Evolutionary conservation across 2,113 vertebrate genomes (phyloP), one percentile per base, ranked within the genome.

Genomic region (Archilochus colubris): DNA sequence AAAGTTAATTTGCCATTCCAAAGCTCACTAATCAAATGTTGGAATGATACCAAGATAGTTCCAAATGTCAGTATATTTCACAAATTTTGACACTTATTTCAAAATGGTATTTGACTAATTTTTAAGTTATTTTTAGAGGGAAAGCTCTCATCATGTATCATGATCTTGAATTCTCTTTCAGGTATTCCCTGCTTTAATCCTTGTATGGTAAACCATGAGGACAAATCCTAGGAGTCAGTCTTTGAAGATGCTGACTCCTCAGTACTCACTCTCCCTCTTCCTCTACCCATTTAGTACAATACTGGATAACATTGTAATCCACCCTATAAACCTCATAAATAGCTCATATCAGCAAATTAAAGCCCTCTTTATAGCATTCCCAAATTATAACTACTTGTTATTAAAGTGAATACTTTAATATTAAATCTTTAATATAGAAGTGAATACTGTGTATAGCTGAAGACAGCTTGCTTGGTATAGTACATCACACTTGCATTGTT

Each of bases 81-180:
- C 17, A 91, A 76, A 64, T 64, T 86, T 67, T 87, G 33, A 57
- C 46, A 77, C 79, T 87, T 67, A 89, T 78, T 92, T 94, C 54
- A 68, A 91, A 89, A 89, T 25, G 14, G 7, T 22, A 38, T n/a
- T 89, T 79, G 66, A 72, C 36, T 78, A 1, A 68, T 75, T 86
- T 89, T 78, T 30, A 64, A 40, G 8, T 23, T 84, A 28, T 72
- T 84, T 95, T 95, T 68, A 84, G 78, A 68, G 16, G 7, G 13
- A 62, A 88, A 55, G 12, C 43, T 84, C 31, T 81, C 28, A 51
- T 67, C 6, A 43, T 17, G 7, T 68, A 72, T 70, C 0, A 2
- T 44, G 36, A 94, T 70, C 66, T 51, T 67, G 66, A 95, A 61
- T 88, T 88, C 19, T 63, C 61, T 88, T 74, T 82, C 48, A 86